A percentile compares a stretch with the other conserved stretches of the same genome.
Conservation (phyloP, 2,113 vertebrate genomes). For the Emydura subglobosa region DNA sequence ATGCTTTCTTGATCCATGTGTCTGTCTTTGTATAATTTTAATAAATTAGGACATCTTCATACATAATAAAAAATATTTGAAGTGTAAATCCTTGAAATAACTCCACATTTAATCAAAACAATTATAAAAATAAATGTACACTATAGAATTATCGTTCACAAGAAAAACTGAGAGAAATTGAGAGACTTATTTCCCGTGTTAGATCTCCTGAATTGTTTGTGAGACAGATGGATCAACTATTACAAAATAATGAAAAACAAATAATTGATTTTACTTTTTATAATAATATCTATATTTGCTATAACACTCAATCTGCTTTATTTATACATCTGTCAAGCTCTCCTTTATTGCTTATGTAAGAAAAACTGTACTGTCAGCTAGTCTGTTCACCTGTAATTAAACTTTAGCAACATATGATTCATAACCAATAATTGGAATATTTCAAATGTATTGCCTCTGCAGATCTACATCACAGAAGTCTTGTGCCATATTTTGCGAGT, state of each 20-base stretch:
- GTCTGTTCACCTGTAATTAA: neutral
- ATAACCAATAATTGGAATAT: neutral
- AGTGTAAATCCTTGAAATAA: neutral
- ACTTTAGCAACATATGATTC: neutral
- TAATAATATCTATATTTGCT: neutral
- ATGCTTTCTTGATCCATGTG: neutral
- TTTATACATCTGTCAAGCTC: neutral
- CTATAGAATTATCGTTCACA: neutral
- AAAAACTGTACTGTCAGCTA: neutral
- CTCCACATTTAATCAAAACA: no score
- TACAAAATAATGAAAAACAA: neutral
- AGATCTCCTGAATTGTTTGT: neutral
- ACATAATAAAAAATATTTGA: neutral
- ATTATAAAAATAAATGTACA: neutral
- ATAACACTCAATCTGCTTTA: neutral
- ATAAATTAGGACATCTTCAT: neutral
- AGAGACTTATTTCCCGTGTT: neutral
- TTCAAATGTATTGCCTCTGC: neutral
- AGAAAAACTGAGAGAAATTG: neutral
- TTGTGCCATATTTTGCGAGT: neutral
- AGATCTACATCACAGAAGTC: neutral
- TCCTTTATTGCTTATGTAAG: neutral
- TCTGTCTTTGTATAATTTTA: neutral
- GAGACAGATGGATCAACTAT: no score
- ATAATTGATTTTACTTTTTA: neutral